phyloP scores from a whole-genome alignment of 2,888 invertebrate genomes.

The Steinernema scapterisci region DNA sequence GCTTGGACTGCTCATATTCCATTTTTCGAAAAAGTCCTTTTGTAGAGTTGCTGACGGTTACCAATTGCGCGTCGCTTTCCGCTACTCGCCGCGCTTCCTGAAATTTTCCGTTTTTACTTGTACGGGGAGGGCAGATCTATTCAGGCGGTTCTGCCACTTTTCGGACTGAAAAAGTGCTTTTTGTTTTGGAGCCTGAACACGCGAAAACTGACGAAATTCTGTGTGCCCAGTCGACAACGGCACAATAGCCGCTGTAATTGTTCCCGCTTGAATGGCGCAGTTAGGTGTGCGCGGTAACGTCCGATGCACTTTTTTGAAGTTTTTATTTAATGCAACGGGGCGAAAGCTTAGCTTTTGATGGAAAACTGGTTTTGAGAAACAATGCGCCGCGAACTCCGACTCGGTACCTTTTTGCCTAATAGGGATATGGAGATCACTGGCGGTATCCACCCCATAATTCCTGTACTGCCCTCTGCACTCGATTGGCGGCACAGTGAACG shows the following conservation, averaged over 20 bases:
- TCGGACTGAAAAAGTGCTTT: too few species aligned
- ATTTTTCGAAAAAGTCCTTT: not conserved
- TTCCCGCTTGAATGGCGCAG: not conserved
- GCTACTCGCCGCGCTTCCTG: not conserved
- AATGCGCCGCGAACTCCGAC: not conserved
- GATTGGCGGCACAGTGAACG: conserved; percentile 1
- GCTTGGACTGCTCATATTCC: not conserved
- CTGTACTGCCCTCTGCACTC: not conserved
- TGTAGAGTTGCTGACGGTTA: conserved; percentile 2
- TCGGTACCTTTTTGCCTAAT: conserved; percentile 7
- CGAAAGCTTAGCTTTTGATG: conserved; percentile 4
- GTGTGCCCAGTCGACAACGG: too few species aligned
- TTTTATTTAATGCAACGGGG: conserved; percentile 1
- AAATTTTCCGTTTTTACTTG: not conserved
- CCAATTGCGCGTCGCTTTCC: not conserved
- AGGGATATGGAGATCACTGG: conserved; percentile 3
- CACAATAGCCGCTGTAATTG: too few species aligned
- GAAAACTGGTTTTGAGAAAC: conserved; percentile 7
- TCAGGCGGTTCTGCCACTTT: too few species aligned
- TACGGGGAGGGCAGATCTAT: too few species aligned
- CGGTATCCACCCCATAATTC: not conserved
- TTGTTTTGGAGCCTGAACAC: too few species aligned
- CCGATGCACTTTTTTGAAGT: conserved; percentile 23
- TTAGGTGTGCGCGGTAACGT: conserved; percentile 9
- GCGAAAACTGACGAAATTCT: too few species aligned